These are phyloP conservation scores for Oncorhynchus mykiss DNA, from an alignment of 2,113 vertebrate species.

Conservation along the genomic window DNA sequence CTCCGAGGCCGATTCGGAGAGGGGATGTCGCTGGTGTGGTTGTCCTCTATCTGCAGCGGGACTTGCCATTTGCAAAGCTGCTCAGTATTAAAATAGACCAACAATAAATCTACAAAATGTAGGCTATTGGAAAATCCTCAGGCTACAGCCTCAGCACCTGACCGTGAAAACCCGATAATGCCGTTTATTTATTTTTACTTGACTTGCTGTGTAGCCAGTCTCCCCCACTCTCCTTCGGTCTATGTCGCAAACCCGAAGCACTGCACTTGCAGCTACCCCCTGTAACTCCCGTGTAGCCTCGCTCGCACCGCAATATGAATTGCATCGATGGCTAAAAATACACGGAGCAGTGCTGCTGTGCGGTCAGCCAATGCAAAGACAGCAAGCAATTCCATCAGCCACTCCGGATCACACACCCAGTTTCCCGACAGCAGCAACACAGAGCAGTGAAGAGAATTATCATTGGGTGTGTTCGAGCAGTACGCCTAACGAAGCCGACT, in stretches of 20 bases:
- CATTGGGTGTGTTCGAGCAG: too few species aligned
- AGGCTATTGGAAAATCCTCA: neutral
- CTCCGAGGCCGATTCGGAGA: constrained; percentile 72
- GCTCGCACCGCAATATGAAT: too few species aligned
- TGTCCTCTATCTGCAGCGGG: constrained; percentile 76
- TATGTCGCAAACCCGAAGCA: constrained; percentile 47
- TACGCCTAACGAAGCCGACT: too few species aligned
- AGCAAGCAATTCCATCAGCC: too few species aligned
- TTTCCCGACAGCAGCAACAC: too few species aligned
- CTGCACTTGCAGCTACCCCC: constrained; percentile 48
- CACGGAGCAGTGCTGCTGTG: too few species aligned
- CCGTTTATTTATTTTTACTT: neutral
- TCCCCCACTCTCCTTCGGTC: neutral
- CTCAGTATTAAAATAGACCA: neutral
- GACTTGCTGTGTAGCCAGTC: neutral
- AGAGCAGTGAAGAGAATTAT: too few species aligned
- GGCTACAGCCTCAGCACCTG: neutral
- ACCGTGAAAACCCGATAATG: constrained; percentile 20
- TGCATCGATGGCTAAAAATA: too few species aligned
- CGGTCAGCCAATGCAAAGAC: too few species aligned
- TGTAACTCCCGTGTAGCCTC: too few species aligned
- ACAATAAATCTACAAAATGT: neutral
- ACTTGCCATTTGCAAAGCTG: constrained; percentile 83
- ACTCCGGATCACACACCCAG: too few species aligned
- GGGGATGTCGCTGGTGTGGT: constrained; percentile 71